These are phyloP conservation scores for Lycocorax pyrrhopterus DNA, from an alignment of 2,113 vertebrate species.

Conservation along the genomic window DNA sequence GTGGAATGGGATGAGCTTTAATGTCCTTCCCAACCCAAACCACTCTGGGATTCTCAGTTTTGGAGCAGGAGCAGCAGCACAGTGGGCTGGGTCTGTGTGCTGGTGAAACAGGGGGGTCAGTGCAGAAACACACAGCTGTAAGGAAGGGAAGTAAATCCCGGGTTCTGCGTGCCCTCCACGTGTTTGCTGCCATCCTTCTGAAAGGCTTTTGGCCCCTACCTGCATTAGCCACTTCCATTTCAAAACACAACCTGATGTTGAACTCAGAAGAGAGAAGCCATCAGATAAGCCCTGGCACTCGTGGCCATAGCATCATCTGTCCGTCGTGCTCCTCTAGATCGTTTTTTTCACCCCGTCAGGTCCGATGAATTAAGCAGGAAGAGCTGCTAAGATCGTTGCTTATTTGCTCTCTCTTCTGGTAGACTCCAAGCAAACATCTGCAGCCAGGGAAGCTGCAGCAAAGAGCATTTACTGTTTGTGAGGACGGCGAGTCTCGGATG, in stretches of 20 bases:
- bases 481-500: neutral
- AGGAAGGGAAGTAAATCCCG: neutral
- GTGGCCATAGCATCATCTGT: neutral
- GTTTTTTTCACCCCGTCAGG: neutral
- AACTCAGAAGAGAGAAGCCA: neutral
- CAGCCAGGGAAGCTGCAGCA: neutral
- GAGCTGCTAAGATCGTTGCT: neutral
- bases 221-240: neutral
- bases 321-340: neutral
- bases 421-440: neutral
- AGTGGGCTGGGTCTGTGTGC: fast-evolving
- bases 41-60: neutral
- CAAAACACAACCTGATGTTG: neutral
- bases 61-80: neutral
- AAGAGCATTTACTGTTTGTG: neutral
- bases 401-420: neutral
- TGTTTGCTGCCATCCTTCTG: neutral
- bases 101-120: neutral
- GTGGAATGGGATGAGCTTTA: fast-evolving
- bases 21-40: too few relatives aligned
- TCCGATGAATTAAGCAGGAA: neutral
- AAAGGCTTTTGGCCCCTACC: neutral
- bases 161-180: fast-evolving
- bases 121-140: fast-evolving
- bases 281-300: neutral